Base-by-base conservation (phyloP, 2,113 vertebrate species). In the Clarias batrachus region DNA sequence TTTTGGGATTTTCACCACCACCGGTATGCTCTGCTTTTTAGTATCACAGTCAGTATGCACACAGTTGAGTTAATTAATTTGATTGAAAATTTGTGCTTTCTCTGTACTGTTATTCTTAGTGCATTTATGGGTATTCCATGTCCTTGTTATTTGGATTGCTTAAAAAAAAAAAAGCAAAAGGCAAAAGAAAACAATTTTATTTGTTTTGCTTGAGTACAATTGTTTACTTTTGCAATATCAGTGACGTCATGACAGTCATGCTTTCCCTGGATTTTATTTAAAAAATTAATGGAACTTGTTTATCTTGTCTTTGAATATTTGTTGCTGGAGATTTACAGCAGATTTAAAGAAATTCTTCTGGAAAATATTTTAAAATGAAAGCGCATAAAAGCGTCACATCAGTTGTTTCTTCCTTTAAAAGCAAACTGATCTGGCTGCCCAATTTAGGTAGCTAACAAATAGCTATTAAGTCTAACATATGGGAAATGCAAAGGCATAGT, bases 21-120 rank as follows among this genome's bases (percentile, higher is more conserved):
- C n/a, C 85, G 97, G 80, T 74, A 97, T 19, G 23, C 87, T 90
- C 87, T 97, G 97, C 91, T 95, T 97, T 90, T 97, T 97, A 25
- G 92, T 96, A 37, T 97, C 96, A 82, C 96, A 97, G 82, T 95
- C 95, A 96, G 97, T 97, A 92, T 97, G 96, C 91, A 96, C 93
- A 56, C 97, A 97, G 92, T 96, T 95, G 5, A 96, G 85, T 0
- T 96, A 96, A 92, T 97, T 97, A n/a, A 88, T 94, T 89, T 96
- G 96, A 33, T 97, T 93, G 90, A 95, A 96, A 52, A 96, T 90
- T 84, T 93, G 93, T 65, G 91, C 90, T 6, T 88, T 79, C 66
- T 95, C 94, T 4, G 66, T 89, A 88, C 95, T 95, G 89, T 96
- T 90, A 0, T 92, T 14, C 48, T 91, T 82, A 8, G 52, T 89